Evolutionary conservation across 2,113 vertebrate genomes (phyloP).

Genomic region (Cervus canadensis): DNA sequence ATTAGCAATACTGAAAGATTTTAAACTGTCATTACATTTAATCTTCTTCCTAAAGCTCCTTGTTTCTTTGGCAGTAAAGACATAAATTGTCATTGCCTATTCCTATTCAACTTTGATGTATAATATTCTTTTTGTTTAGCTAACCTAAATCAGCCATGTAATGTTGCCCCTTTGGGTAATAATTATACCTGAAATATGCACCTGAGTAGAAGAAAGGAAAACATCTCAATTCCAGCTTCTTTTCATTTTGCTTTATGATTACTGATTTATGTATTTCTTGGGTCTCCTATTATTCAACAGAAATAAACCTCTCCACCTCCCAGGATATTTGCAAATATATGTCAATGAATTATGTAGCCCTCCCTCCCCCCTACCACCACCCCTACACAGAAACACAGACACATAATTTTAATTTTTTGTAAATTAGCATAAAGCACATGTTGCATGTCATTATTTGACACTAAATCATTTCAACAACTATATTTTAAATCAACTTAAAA

Average conservation of each 20-base stretch:
- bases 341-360: slow-evolving; percentile 35
- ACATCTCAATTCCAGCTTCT: slow-evolving; percentile 48
- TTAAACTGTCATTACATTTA: slow-evolving; percentile 61
- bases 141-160: slow-evolving; percentile 69
- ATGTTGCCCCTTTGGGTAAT: slow-evolving; percentile 54
- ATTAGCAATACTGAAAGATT: slow-evolving; percentile 67
- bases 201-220: slow-evolving; percentile 46
- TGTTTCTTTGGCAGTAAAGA: slow-evolving; percentile 54
- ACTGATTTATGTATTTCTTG: slow-evolving; percentile 67
- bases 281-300: slow-evolving; percentile 52
- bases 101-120: slow-evolving; percentile 66
- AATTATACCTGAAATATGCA: slow-evolving; percentile 64
- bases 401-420: slow-evolving; percentile 66
- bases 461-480: slow-evolving; percentile 70
- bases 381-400: not conserved
- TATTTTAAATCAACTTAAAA: slow-evolving; percentile 69
- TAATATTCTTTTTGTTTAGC: slow-evolving; percentile 49
- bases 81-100: slow-evolving; percentile 46
- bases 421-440: slow-evolving; percentile 56
- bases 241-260: slow-evolving; percentile 57
- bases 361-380: not conserved
- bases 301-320: slow-evolving; percentile 10
- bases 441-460: slow-evolving; percentile 36
- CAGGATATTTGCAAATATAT: slow-evolving; percentile 47
- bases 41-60: slow-evolving; percentile 70